Percentiles rank a stretch among this genome's conserved stretches.
phyloP scores from a whole-genome alignment of 2,888 invertebrate species.

The Uropetala carovei region DNA sequence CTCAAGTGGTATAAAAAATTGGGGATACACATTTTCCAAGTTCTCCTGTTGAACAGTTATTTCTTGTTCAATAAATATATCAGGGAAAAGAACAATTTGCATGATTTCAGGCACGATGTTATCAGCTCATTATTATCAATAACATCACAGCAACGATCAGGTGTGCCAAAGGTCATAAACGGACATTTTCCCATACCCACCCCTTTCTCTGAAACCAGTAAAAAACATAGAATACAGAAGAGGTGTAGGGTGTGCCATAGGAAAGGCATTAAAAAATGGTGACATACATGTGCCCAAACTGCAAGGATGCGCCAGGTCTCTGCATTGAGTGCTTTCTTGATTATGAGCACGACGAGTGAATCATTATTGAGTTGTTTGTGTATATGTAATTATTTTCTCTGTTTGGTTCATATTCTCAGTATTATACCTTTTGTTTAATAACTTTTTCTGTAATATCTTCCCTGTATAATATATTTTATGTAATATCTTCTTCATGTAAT shows the following conservation, averaged over 20 bases:
- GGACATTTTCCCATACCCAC: too few species aligned
- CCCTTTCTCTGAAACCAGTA: neutral
- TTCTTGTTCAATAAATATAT: neutral
- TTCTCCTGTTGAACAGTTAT: neutral
- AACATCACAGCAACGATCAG: neutral
- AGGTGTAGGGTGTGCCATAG: too few species aligned
- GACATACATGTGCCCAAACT: constrained; percentile 17
- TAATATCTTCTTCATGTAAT: too few species aligned
- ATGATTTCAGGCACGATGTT: constrained; percentile 4
- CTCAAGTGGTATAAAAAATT: constrained; percentile 13
- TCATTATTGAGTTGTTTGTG: too few species aligned
- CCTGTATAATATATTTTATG: too few species aligned
- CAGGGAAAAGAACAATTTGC: neutral
- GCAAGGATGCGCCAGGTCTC: too few species aligned
- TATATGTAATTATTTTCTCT: too few species aligned
- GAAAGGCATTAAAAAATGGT: constrained; percentile 4
- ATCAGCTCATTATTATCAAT: neutral
- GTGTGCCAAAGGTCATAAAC: neutral
- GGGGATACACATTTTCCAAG: constrained; percentile 1
- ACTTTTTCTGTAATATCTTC: too few species aligned
- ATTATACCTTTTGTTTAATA: too few species aligned
- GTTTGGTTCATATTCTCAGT: too few species aligned
- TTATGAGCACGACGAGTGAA: too few species aligned
- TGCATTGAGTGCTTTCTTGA: too few species aligned
- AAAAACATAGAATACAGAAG: neutral